These are phyloP conservation scores for Triplophysa siluroides DNA, from an alignment of 2,113 vertebrate species.

Conservation along the genomic window DNA sequence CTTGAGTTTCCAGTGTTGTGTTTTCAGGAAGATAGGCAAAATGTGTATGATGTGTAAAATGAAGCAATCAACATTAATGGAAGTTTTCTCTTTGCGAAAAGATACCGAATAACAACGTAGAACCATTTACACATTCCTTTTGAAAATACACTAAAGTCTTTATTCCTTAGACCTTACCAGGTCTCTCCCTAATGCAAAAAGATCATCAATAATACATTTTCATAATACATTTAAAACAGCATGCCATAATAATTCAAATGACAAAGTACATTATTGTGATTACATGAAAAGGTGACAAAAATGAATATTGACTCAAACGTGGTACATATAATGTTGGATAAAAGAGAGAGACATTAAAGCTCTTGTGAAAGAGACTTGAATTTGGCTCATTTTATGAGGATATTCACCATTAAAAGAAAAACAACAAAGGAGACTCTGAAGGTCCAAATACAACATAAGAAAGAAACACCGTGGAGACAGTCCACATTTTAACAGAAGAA, in stretches of 20 bases:
- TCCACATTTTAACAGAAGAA: too few species aligned
- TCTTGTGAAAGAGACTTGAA: constrained; percentile 4
- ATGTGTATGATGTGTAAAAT: constrained; percentile 79
- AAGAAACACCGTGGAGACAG: not conserved
- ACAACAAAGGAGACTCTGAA: not conserved
- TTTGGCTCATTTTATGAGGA: constrained; percentile 49
- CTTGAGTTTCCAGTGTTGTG: constrained; percentile 86
- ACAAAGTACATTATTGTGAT: constrained; percentile 21
- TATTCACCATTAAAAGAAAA: constrained; percentile 14
- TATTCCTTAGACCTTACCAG: constrained; percentile 27
- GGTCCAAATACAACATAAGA: not conserved
- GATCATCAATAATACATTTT: constrained; percentile 6
- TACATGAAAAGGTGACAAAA: constrained; percentile 24
- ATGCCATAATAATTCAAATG: constrained; percentile 11
- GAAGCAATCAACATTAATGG: constrained; percentile 62
- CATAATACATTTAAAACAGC: not conserved
- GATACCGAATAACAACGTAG: constrained; percentile 14
- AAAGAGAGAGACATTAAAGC: constrained; percentile 25
- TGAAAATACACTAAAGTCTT: constrained; percentile 33
- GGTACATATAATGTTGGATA: constrained; percentile 22
- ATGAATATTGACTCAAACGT: constrained; percentile 45
- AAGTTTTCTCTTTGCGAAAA: constrained; percentile 11
- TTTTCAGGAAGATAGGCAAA: constrained; percentile 82
- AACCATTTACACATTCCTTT: not conserved
- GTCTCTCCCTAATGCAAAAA: constrained; percentile 21